Percentiles rank a stretch among this genome's conserved stretches.
Conservation (phyloP, 2,888 invertebrate genomes). For the Noctua fimbriata region DNA sequence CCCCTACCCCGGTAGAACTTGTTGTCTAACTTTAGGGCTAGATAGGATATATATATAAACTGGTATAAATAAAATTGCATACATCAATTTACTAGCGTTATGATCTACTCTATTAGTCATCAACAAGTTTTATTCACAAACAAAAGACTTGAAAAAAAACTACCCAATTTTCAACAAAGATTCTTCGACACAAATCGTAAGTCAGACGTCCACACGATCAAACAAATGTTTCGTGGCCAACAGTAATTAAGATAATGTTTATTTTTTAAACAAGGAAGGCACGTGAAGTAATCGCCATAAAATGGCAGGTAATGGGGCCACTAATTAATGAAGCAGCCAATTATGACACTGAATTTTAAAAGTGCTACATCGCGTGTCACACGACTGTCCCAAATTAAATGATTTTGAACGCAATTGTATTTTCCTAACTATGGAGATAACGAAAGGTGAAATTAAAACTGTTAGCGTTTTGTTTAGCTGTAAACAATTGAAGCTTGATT, state of each 20-base stretch:
- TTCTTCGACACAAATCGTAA: conserved; percentile 38
- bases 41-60: neutral
- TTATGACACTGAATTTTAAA: conserved; percentile 84
- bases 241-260: conserved; percentile 79
- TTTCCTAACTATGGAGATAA: conserved; percentile 31
- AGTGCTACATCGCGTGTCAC: conserved; percentile 80
- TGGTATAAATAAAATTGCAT: neutral
- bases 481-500: neutral
- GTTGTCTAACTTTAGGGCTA: neutral
- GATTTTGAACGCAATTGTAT: conserved; percentile 47
- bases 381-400: conserved; percentile 59
- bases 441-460: conserved; percentile 1
- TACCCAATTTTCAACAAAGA: neutral
- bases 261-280: conserved; percentile 71
- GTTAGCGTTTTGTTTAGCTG: neutral
- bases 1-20: neutral
- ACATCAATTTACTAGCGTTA: neutral
- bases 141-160: neutral
- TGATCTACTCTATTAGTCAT: neutral
- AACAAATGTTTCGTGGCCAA: conserved; percentile 76
- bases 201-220: conserved; percentile 50
- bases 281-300: conserved; percentile 66
- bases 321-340: conserved; percentile 79
- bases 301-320: conserved; percentile 64
- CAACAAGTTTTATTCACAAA: neutral